Base-by-base conservation (phyloP, 2,797 vertebrate genomes). In the Peromyscus nudipes region DNA sequence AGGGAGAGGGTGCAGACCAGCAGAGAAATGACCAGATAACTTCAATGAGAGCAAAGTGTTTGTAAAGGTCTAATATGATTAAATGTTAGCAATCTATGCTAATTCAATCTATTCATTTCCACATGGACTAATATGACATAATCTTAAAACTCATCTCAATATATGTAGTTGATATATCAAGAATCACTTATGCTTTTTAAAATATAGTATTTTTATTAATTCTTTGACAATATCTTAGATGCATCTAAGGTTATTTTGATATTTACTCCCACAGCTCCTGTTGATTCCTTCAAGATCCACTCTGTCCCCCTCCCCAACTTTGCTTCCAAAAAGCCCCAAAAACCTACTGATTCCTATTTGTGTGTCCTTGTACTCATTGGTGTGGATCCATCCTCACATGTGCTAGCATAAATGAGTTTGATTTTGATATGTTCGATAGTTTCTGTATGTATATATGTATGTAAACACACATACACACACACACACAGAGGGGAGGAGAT, bases 361-460 rank as follows among this genome's bases (percentile, higher is more conserved):
- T 55, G 49, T 87, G 13, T 17, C 25, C 23, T 55, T 55, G 17
- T 69, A 52, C 31, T 69, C 46, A 52, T 6, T 34, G 34, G 0
- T 87, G 2, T 71, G 23, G 10, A 13, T n/a, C 34, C 34, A 71
- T 71, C 21, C 19, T 71, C n/a, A 71, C 13, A 49, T n/a, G 37
- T 16, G 49, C 11, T 62, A 21, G 14, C 40, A 84, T 75, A 80
- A 88, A 67, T 19, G 21, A 83, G 57, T 83, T 90, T 62, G 29
- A 12, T 62, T 49, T 49, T 81, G 13, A 80, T 34, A 6, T 46
- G 60, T 46, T 11, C 73, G 0, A 64, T 16, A 37, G 4, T 23
- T 21, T 40, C 2, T 52, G 2, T 40, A 43, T 37, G 13, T 14
- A 5, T 9, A 2, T 4, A 1, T 67, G 0, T 12, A 25, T n/a